These are phyloP conservation scores for Tubiluchus corallicola DNA, from an alignment of 2,888 invertebrate species.

Conservation along the genomic window DNA sequence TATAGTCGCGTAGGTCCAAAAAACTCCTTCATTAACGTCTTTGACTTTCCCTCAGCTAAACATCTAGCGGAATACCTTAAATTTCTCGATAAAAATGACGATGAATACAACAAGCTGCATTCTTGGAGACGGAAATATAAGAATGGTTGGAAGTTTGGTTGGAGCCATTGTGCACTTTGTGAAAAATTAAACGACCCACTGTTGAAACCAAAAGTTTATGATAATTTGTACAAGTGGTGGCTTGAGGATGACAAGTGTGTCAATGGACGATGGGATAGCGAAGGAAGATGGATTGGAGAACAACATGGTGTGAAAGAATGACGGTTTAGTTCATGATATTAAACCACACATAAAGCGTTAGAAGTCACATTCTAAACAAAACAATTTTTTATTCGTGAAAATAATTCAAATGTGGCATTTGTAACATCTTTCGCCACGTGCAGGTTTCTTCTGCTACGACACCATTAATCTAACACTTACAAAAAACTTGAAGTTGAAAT, in stretches of 20 bases:
- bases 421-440: no score
- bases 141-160: not conserved
- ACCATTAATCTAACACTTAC: no score
- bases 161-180: not conserved
- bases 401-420: no score
- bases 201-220: not conserved
- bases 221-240: slow-evolving; percentile 7
- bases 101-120: slow-evolving; percentile 5
- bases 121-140: not conserved
- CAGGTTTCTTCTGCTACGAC: no score
- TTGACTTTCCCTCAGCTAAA: slow-evolving; percentile 5
- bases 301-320: no score
- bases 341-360: no score
- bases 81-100: not conserved
- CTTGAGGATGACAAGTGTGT: slow-evolving; percentile 2
- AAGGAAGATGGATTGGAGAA: no score
- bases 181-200: not conserved
- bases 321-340: no score
- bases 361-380: no score
- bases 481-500: no score
- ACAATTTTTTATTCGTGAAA: no score
- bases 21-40: slow-evolving; percentile 6
- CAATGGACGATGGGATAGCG: no score
- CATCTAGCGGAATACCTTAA: slow-evolving; percentile 7
- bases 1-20: not conserved